Evolutionary conservation across 1,140 invertebrate genomes (phyloP), one percentile per base, ranked within the genome.

Genomic region (Bombus ignitus): DNA sequence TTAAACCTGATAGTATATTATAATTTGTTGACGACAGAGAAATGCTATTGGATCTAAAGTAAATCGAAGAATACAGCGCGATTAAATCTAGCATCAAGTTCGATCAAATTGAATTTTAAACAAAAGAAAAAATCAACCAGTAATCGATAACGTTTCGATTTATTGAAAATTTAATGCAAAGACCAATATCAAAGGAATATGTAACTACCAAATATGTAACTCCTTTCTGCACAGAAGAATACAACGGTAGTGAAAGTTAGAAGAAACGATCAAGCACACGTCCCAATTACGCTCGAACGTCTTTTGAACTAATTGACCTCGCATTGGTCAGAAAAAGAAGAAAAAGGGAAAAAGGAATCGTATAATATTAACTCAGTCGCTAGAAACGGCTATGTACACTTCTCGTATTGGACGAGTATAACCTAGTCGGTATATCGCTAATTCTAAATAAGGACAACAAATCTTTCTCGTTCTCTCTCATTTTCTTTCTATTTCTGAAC

Each of bases 361-460:
- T n/a, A 28, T 65, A 72, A 72, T 39, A 66, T 79, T 84, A 72
- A 79, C n/a, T 84, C 76, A 70, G n/a, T 70, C 57, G 37, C 72
- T 75, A 74, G 57, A 73, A 76, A 42, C n/a, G 59, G 6, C 70
- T 86, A 86, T 86, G 79, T 86, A 86, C 84, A 86, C 71, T 81
- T 47, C n/a, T 44, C 8, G 32, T 57, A 62, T 73, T 57, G 37
- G 15, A 32, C 44, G 28, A 44, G 70, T 82, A 74, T 37, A 28
- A n/a, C 68, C 59, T 74, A 35, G 28, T 68, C 32, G 15, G 10
- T 35, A 57, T 44, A 18, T 47, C 47, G 47, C 65, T 53, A 53
- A 53, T 53, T 53, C 66, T 53, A 66, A 83, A 65, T 77, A 87
- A 83, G 57, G 57, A 62, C 37, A 76, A 44, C 44, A 42, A 32